These are phyloP conservation scores for Bombus cullumanus DNA, from an alignment of 1,140 invertebrate genomes.

Conservation along the genomic window DNA sequence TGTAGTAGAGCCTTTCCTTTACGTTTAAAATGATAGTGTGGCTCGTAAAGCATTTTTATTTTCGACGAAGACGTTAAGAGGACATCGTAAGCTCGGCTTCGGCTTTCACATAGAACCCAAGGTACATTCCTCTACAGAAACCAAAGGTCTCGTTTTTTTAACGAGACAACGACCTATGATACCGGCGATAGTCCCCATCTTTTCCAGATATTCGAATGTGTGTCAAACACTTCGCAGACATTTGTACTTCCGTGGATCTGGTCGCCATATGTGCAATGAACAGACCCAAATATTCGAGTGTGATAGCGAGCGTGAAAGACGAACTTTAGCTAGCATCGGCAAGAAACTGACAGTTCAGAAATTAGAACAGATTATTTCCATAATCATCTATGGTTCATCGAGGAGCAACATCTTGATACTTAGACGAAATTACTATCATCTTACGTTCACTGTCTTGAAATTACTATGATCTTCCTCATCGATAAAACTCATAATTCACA, in stretches of 20 bases:
- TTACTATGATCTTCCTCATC: neutral
- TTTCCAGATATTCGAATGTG: neutral
- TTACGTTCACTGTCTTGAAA: neutral
- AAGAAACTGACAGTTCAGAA: neutral
- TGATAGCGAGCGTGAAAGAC: neutral
- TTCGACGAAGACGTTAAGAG: neutral
- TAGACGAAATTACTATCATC: neutral
- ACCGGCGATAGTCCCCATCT: neutral
- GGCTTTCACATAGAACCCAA: neutral
- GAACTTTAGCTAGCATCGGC: neutral
- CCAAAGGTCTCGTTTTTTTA: neutral
- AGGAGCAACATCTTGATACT: neutral
- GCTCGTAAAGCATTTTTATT: slow-evolving; percentile 1
- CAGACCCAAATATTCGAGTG: neutral
- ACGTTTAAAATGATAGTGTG: neutral
- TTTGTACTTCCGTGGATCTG: slow-evolving; percentile 2
- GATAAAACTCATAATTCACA: neutral
- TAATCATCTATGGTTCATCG: neutral
- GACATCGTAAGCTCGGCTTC: neutral
- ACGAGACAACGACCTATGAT: neutral
- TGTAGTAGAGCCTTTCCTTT: neutral
- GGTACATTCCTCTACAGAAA: too few relatives aligned
- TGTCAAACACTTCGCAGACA: neutral
- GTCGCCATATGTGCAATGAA: neutral
- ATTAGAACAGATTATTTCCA: neutral